phyloP scores from a whole-genome alignment of 2,888 invertebrate species.

The Plemyria rubiginata region DNA sequence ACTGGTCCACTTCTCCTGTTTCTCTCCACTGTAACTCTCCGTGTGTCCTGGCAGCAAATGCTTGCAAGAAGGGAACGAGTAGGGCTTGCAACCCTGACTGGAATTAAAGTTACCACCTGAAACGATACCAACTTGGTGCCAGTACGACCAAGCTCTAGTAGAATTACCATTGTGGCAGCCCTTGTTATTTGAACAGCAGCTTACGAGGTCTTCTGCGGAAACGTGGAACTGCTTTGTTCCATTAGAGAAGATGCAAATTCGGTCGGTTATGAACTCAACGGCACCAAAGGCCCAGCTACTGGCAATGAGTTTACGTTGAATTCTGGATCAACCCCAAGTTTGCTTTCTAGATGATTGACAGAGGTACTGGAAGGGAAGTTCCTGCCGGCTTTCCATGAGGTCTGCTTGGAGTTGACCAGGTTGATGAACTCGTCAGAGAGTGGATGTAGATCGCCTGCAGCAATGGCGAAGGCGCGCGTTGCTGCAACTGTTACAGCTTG shows the following conservation, averaged over 20 bases:
- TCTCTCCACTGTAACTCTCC: constrained; percentile 86
- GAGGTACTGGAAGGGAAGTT: constrained; percentile 87
- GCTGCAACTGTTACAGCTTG: not conserved
- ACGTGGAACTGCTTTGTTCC: constrained; percentile 89
- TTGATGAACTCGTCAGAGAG: constrained; percentile 89
- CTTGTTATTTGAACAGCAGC: constrained; percentile 90
- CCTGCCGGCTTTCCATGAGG: constrained; percentile 90
- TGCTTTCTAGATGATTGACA: constrained; percentile 3
- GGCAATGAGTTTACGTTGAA: constrained; percentile 55
- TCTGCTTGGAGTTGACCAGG: constrained; percentile 86
- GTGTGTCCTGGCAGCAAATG: constrained; percentile 89
- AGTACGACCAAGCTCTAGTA: constrained; percentile 93
- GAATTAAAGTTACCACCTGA: constrained; percentile 93
- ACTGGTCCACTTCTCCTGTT: constrained; percentile 90
- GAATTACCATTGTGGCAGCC: constrained; percentile 93
- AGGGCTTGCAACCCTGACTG: constrained; percentile 93
- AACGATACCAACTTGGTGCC: constrained; percentile 93
- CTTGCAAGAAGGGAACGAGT: constrained; percentile 93
- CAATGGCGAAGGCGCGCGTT: not conserved
- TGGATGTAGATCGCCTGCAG: constrained; percentile 49
- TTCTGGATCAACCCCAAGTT: constrained; percentile 51
- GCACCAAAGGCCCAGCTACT: constrained; percentile 98
- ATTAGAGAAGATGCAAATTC: constrained; percentile 92
- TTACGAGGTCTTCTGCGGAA: constrained; percentile 93
- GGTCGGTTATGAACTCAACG: constrained; percentile 95